Evolutionary conservation across 64 coral and sea anemone species (phyloP), one percentile per base, ranked within the genome.

Genomic region (Stichodactyla helianthus): DNA sequence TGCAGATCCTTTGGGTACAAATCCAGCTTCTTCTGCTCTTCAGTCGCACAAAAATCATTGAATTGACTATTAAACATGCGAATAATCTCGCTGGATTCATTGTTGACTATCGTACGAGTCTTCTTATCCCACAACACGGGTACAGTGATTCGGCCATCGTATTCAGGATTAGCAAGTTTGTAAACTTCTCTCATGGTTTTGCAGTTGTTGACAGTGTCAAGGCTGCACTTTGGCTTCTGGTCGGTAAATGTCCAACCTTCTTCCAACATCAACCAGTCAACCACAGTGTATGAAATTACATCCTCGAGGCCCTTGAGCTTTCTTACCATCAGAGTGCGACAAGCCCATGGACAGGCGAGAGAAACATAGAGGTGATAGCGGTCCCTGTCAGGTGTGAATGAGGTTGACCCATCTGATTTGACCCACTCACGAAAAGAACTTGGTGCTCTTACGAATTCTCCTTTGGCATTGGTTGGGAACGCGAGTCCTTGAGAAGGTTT

Each of bases 31-130:
- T 79, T 90, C 87, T 92, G 92, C 59, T 89, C 89, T 84, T 94
- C 92, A 5, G 79, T 98, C 16, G 62, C 83, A 71, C 95, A 98
- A 50, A 98, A 94, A 4, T 81, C 88, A 62, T 94, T 98, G 17
- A 98, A 94, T 52, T 98, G 92, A 55, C 84, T 92, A 71, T 87
- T 94, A 18, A 98, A 52, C 92, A 98, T 98, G 28, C 95, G 92
- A 71, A 98, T 77, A 68, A 98, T 94, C 84, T 98, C 95, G 59
- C 92, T 92, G 5, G 95, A 98, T 82, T 98, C 95, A 35, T 98
- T 98, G 59, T 89, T 94, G 4, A 98, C 95, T 51, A 98, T 89
- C 6, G 84, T 94, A 22, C 81, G 89, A 82, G 85, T 94, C 50
- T 88, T 59, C 52, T 94, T 98, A 25, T 98, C 95, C 89, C 93